Evolutionary conservation across 2,888 invertebrate species (phyloP), one percentile per base, ranked within the genome.

Genomic region (Tachystola acroxantha): DNA sequence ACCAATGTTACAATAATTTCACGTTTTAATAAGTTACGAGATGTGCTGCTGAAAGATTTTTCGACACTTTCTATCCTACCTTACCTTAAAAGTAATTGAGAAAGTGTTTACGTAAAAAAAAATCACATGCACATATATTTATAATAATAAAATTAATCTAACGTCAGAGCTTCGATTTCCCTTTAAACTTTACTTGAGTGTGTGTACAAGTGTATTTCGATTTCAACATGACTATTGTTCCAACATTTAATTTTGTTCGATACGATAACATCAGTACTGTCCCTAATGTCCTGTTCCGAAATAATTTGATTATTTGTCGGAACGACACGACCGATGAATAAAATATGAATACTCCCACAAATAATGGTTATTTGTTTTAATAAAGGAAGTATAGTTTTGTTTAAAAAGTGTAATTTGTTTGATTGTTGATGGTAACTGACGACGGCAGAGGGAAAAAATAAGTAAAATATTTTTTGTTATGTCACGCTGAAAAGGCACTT

Each of bases 301-400:
- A 60, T 67, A 68, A 71, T 71, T 68, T 64, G 66, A 71, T 74
- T 70, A 62, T 60, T 32, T 14, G 12, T 33, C 49, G 42, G 44
- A 46, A 53, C 42, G 45, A 42, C 28, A 35, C 19, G 25, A 43
- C 36, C 19, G 26, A 43, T 74, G 59, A 69, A 75, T 74, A 54
- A 64, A 64, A 43, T 34, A 70, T 58, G 40, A 43, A 29, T 32
- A 39, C 46, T 42, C 26, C 35, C 42, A 32, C 34, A 29, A 43
- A 32, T 63, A 57, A 64, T 66, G 54, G 55, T 48, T 48, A 57
- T 63, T 67, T 65, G 68, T 69, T 69, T 64, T 71, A 67, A 65
- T 71, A 60, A 57, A 66, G 62, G 42, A 52, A 58, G 11, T 34
- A 29, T 24, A 36, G 36, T 39, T 36, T 39, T 42, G 33, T 38